Evolutionary conservation across 2,113 vertebrate species (phyloP), one percentile per base, ranked within the genome.

Genomic region (Ailuropoda melanoleuca): DNA sequence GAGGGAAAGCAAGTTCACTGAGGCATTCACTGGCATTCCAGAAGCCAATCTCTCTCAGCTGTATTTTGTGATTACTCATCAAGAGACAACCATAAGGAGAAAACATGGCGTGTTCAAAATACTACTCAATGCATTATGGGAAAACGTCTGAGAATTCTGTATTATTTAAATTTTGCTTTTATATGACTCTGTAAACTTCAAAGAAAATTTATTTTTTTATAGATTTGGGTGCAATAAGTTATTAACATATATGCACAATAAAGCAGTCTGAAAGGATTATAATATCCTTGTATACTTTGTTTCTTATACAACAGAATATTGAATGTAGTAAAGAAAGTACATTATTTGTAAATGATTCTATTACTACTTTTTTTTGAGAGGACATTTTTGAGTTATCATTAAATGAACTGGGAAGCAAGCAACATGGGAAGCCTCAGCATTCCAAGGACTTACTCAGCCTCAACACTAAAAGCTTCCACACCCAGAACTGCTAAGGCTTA

Each of bases 361-460:
- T 4, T 13, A 21, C 6, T 50, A 23, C 18, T 29, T 43, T 15
- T 77, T 31, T 23, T 26, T 19, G 26, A 53, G 18, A 29, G 39
- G 34, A 39, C 18, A 26, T 37, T 43, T 62, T 26, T 37, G 64
- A 34, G 48, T 23, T 39, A 8, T 24, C 11, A 5, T 8, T 18
- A 1, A 11, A 19, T 46, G 31, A 53, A 31, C 26, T 21, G 3
- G 60, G 23, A 13, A 12, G 15, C 31, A 21, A 21, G 19, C 23
- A 1, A 23, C n/a, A 3, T 0, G 0, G 15, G 17, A 1, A 31
- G 1, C 37, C 29, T 68, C 50, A 26, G 37, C 11, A 15, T 9
- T 39, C 68, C 18, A 1, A 8, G 23, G 75, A 55, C 29, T 1
- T 48, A 2, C 34, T 37, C 2, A n/a, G 3, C 26, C 12, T 50